Conservation (phyloP, 2,888 invertebrate species). For the Diogma glabrata region DNA sequence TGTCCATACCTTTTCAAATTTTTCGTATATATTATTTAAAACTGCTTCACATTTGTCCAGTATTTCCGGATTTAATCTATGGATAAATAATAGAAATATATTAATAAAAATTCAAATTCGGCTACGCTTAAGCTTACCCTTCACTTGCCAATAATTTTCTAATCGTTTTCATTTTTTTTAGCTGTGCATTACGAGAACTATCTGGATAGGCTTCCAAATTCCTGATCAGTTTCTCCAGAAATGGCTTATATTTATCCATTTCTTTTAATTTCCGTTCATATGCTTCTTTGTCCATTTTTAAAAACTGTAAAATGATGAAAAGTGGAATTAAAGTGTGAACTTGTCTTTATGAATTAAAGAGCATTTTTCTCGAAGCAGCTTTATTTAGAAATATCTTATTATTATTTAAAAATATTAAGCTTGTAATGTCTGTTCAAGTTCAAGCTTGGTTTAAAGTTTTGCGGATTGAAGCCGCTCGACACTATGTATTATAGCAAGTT, state of each 20-base stretch:
- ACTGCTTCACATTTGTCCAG: slow-evolving; percentile 27
- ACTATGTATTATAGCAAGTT: too few species aligned
- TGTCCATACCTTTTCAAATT: slow-evolving; percentile 25
- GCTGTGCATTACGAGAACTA: slow-evolving; percentile 23
- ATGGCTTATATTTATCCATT: slow-evolving; percentile 61
- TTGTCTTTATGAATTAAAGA: too few species aligned
- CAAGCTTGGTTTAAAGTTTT: too few species aligned
- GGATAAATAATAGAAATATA: slow-evolving; percentile 12
- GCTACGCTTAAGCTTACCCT: slow-evolving; percentile 21
- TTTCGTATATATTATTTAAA: slow-evolving; percentile 24
- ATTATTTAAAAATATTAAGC: too few species aligned
- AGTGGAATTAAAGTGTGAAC: too few species aligned
- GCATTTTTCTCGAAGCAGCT: too few species aligned
- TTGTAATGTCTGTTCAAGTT: too few species aligned
- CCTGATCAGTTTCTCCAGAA: slow-evolving; percentile 55
- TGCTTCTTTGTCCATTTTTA: slow-evolving; percentile 20
- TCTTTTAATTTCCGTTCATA: slow-evolving; percentile 46
- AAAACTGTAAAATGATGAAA: too few species aligned
- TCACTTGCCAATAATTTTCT: slow-evolving; percentile 22
- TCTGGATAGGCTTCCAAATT: slow-evolving; percentile 41
- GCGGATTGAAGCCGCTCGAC: too few species aligned
- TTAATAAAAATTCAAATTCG: neutral
- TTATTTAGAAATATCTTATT: too few species aligned
- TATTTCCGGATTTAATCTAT: slow-evolving; percentile 25
- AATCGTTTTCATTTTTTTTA: slow-evolving; percentile 27